Evolutionary conservation across 2,113 vertebrate species (phyloP).

Genomic region (Scytalopus superciliaris): DNA sequence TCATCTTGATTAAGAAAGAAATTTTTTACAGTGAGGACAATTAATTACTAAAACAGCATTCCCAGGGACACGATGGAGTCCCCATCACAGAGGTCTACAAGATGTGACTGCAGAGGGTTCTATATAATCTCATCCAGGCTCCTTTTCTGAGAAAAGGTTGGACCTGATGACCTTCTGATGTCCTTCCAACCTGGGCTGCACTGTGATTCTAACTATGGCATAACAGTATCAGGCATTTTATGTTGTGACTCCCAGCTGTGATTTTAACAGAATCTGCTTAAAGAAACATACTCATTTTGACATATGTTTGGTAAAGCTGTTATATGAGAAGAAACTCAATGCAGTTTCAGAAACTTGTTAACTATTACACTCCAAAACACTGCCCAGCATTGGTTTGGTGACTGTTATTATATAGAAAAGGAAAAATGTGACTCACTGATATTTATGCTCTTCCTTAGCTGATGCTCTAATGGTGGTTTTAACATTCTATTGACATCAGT

Average conservation of each 20-base stretch:
- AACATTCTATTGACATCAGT: constrained; percentile 74
- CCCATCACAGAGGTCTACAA: not conserved
- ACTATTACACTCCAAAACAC: not conserved
- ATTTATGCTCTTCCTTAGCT: constrained; percentile 62
- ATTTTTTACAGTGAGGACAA: not conserved
- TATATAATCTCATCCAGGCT: not conserved
- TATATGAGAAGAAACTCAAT: not conserved
- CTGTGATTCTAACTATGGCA: not conserved
- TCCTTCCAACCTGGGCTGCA: not conserved
- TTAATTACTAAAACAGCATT: not conserved
- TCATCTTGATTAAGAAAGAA: not conserved
- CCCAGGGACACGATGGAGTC: not conserved
- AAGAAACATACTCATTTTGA: not conserved
- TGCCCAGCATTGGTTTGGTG: not conserved
- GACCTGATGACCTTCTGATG: not conserved
- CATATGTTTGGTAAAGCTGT: not conserved
- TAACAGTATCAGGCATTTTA: not conserved
- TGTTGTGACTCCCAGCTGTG: not conserved
- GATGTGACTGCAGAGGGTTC: not conserved
- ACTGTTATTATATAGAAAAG: not conserved
- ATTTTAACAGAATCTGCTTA: not conserved
- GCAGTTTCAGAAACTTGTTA: not conserved
- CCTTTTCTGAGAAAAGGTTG: not conserved
- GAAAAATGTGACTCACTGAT: constrained; percentile 66
- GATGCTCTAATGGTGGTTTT: constrained; percentile 69